phyloP scores from a whole-genome alignment of 1,140 invertebrate species.

The Plutomurus gul region DNA sequence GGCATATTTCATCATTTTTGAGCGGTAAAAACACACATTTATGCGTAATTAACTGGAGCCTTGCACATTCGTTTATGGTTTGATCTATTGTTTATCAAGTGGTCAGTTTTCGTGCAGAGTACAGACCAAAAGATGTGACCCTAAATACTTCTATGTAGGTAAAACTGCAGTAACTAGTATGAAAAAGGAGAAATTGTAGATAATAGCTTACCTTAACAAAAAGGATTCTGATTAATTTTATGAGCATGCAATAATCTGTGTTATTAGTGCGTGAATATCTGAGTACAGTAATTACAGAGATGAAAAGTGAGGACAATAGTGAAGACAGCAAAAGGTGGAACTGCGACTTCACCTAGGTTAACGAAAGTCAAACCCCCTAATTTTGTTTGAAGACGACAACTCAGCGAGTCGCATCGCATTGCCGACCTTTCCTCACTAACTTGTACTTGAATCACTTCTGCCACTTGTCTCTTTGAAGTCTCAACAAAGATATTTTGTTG shows the following conservation, averaged over 20 bases:
- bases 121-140: no score
- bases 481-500: neutral
- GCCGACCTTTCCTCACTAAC: neutral
- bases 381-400: neutral
- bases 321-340: neutral
- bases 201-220: no score
- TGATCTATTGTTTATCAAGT: no score
- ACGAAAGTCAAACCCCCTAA: neutral
- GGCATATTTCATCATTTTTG: no score
- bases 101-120: no score
- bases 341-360: neutral
- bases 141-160: neutral
- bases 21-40: no score
- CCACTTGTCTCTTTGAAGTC: neutral
- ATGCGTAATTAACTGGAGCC: no score
- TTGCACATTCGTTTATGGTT: no score
- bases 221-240: neutral
- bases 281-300: neutral
- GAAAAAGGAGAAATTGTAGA: neutral
- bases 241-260: neutral
- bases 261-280: neutral
- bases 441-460: neutral
- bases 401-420: constrained; percentile 6
- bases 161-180: neutral
- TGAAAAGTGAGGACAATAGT: constrained; percentile 5